Conservation (phyloP, 1,140 invertebrate species). For the Penaeus chinensis region DNA sequence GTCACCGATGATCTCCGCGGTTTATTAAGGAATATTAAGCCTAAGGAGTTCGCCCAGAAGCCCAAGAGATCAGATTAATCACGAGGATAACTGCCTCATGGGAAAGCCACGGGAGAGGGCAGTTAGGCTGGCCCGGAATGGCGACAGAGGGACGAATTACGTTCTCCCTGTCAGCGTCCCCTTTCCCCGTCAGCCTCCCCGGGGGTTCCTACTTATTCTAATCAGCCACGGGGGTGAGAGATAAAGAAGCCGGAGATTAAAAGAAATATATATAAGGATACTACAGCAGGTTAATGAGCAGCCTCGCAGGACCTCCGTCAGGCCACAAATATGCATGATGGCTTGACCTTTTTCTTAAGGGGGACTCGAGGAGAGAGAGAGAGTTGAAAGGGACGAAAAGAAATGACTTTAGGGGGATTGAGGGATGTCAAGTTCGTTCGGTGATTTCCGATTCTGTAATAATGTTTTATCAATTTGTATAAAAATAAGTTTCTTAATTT, state of each 20-base stretch:
- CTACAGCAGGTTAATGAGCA: slow-evolving; percentile 14
- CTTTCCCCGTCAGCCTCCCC: no score
- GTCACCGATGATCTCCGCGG: not conserved
- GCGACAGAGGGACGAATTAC: no score
- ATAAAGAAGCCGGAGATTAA: not conserved
- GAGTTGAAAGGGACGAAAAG: not conserved
- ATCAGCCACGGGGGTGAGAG: not conserved
- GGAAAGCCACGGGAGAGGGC: not conserved
- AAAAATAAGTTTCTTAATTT: no score
- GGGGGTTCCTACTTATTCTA: no score
- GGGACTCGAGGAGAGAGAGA: not conserved
- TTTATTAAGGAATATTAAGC: slow-evolving; percentile 16
- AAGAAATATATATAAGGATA: no score
- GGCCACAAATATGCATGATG: slow-evolving; percentile 40
- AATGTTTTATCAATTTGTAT: no score
- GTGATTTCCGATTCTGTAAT: no score
- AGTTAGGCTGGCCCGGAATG: no score
- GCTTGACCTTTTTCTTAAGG: not conserved
- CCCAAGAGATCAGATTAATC: not conserved
- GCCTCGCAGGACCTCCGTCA: not conserved
- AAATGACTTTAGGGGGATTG: not conserved
- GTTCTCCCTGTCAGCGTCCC: no score
- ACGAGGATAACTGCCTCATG: not conserved
- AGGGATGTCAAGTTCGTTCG: no score
- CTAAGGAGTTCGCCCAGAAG: not conserved